Conservation (phyloP, 2,797 vertebrate genomes). For the Knipowitschia caucasica region DNA sequence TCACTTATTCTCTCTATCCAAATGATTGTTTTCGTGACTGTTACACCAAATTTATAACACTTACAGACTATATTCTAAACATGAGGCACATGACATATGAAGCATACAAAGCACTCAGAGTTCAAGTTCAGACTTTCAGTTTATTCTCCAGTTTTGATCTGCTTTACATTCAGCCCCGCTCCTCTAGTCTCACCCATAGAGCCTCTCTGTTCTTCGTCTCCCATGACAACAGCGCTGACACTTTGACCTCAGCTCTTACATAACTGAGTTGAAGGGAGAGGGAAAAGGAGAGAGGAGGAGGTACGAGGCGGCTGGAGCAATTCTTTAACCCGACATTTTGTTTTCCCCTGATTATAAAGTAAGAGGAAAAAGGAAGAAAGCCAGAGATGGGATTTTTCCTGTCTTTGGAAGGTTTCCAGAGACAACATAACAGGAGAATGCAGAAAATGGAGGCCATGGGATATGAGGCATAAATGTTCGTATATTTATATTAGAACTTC, state of each 20-base stretch:
- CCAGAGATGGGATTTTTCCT: slow-evolving; percentile 12
- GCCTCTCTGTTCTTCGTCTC: slow-evolving; percentile 63
- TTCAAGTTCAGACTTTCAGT: not conserved
- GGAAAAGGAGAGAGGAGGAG: slow-evolving; percentile 27
- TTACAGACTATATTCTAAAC: not conserved
- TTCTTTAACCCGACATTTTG: slow-evolving; percentile 60
- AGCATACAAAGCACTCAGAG: not conserved
- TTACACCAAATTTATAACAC: not conserved
- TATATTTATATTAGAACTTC: slow-evolving; percentile 31
- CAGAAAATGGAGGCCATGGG: slow-evolving; percentile 31
- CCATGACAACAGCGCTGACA: slow-evolving; percentile 74
- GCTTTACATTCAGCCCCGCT: not conserved
- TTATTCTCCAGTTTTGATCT: not conserved
- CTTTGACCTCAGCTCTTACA: slow-evolving; percentile 73
- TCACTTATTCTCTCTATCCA: not conserved
- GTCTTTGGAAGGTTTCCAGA: slow-evolving; percentile 42
- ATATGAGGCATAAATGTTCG: slow-evolving; percentile 31
- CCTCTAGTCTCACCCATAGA: slow-evolving; percentile 35
- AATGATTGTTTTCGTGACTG: no score
- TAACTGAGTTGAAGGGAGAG: slow-evolving; percentile 55
- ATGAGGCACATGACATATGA: not conserved
- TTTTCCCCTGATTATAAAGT: slow-evolving; percentile 39
- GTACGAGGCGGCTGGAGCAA: slow-evolving; percentile 13
- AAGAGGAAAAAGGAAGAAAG: slow-evolving; percentile 35
- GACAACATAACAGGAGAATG: slow-evolving; percentile 53